Evolutionary conservation across 2,888 invertebrate species (phyloP).

Genomic region (Athalia circularis): DNA sequence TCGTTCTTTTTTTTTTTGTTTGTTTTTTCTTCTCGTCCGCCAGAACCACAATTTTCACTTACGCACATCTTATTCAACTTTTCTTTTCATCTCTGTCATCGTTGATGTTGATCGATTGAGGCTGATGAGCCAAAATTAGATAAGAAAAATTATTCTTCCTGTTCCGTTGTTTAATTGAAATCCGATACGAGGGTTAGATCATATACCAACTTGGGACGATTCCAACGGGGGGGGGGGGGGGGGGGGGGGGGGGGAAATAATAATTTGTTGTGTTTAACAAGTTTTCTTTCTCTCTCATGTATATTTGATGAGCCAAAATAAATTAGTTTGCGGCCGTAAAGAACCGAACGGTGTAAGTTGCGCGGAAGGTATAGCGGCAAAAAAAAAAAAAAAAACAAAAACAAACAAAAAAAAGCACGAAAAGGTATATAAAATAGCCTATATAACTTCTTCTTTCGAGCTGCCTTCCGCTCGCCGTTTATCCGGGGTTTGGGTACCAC

Average conservation of each 20-base stretch:
- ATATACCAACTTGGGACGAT: too few species aligned
- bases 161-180: too few species aligned
- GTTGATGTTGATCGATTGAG: too few species aligned
- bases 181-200: too few species aligned
- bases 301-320: background rate
- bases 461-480: background rate
- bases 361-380: too few species aligned
- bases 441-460: background rate
- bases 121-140: too few species aligned
- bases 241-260: background rate
- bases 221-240: too few species aligned
- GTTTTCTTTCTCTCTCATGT: background rate
- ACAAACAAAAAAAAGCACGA: background rate
- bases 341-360: background rate
- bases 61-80: too few species aligned
- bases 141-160: too few species aligned
- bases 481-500: background rate
- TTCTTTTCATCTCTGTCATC: too few species aligned
- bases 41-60: too few species aligned
- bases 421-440: background rate
- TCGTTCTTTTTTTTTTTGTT: background rate
- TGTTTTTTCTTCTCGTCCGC: too few species aligned
- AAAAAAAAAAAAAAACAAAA: background rate
- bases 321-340: background rate
- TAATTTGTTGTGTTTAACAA: background rate